phyloP scores from a whole-genome alignment of 1,140 invertebrate genomes.

The Mizuhopecten yessoensis region DNA sequence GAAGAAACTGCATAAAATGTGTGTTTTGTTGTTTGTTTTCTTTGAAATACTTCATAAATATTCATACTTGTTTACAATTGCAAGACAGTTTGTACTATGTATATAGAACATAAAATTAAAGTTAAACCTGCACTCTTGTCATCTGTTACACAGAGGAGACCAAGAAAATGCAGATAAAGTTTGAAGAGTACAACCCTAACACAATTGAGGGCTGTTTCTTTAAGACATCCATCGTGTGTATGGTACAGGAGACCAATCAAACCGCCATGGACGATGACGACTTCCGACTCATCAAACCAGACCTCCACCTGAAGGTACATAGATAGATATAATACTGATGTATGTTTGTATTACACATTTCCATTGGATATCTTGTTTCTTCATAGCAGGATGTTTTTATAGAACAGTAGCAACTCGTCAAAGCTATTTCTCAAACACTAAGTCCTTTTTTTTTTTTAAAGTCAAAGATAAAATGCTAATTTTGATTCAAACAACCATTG shows the following conservation, averaged over 20 bases:
- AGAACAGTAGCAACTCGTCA: too few relatives aligned
- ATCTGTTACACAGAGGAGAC: background rate
- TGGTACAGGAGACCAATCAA: background rate
- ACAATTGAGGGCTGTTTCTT: background rate
- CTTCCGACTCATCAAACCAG: background rate
- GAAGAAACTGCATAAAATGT: too few relatives aligned
- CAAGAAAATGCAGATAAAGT: background rate
- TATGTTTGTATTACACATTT: too few relatives aligned
- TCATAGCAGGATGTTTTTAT: too few relatives aligned
- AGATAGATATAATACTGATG: background rate
- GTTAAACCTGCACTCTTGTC: background rate
- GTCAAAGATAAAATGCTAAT: background rate
- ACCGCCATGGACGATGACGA: background rate
- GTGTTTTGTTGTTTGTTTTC: too few relatives aligned
- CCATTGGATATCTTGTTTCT: too few relatives aligned
- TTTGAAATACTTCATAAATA: too few relatives aligned
- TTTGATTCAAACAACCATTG: too few relatives aligned
- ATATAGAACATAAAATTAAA: too few relatives aligned
- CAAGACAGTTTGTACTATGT: too few relatives aligned
- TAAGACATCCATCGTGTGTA: background rate
- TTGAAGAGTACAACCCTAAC: background rate
- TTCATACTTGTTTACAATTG: too few relatives aligned
- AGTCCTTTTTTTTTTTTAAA: background rate
- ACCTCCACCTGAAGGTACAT: background rate
- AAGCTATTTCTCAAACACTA: too few relatives aligned